Base-by-base conservation (phyloP, 2,113 vertebrate species). In the Syrmaticus mikado region DNA sequence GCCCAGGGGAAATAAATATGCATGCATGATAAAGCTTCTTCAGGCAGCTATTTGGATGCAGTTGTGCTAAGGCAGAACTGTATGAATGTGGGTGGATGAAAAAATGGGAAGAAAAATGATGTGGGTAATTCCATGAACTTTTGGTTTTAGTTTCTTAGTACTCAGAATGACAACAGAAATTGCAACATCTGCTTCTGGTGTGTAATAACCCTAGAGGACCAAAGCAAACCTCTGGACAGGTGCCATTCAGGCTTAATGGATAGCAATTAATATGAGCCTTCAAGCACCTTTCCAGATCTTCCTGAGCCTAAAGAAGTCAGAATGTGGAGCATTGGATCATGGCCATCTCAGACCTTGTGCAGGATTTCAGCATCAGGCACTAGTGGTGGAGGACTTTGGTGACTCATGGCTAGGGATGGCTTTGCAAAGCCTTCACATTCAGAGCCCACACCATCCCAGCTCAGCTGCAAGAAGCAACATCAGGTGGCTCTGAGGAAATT, bases 381-480 rank as follows among this genome's bases (percentile, higher is more conserved):
- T 38, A 90, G 62, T 57, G 80, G 13, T 41, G 61, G 34, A 81
- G 86, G 50, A 43, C 43, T 50, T 38, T 9, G 32, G 60, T 91
- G 72, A 81, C 52, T 85, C 76, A 79, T 3, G 2, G 16, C 3
- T 73, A 38, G 80, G 70, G 58, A 85, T 68, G 55, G 68, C 34
- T 96, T 86, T 93, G 65, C 65, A 83, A n/a, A 64, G 45, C 38
- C 57, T 95, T 64, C 32, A 40, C 50, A 88, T 89, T 89, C 84
- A 87, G 78, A 84, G 85, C 43, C 72, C 70, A 85, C 85, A 81
- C 55, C 88, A 90, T 61, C 62, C 40, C 18, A 0, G n/a, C 74
- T 84, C 15, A 11, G 53, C 92, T 85, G 60, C 12, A 3, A 45
- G 45, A 73, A 62, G 61, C 70, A 66, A n/a, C 53, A 30, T 53